phyloP scores from a whole-genome alignment of 2,113 vertebrate genomes.

The Podocnemis expansa region DNA sequence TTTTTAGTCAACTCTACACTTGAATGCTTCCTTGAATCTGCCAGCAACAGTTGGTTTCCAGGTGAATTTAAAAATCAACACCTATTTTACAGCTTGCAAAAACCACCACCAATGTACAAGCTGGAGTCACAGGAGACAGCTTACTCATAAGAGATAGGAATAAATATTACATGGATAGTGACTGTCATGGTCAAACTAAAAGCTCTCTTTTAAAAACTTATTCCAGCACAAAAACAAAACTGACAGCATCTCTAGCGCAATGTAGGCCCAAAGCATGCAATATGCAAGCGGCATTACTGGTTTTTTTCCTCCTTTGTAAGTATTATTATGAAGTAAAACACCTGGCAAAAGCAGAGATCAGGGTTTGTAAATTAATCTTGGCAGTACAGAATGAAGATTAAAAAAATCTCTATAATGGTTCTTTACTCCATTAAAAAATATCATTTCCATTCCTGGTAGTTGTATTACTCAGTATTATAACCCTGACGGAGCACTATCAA shows the following conservation, averaged over 20 bases:
- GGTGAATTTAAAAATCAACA: constrained; percentile 14
- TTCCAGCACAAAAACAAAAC: not conserved
- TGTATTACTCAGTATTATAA: not conserved
- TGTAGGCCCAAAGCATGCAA: not conserved
- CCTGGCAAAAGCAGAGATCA: not conserved
- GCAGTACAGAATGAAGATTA: not conserved
- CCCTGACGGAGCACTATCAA: not conserved
- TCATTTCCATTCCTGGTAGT: not conserved
- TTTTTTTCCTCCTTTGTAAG: not conserved
- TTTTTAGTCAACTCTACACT: constrained; percentile 37
- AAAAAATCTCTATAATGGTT: not conserved
- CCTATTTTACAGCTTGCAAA: constrained; percentile 19
- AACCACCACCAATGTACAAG: no score
- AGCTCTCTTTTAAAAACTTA: not conserved
- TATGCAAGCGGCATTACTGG: not conserved
- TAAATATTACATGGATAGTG: no score
- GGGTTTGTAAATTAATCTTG: not conserved
- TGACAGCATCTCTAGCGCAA: not conserved
- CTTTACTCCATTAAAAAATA: not conserved
- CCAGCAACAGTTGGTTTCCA: constrained; percentile 30
- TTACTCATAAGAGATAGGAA: not conserved
- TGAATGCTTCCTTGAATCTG: not conserved
- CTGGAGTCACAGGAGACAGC: not conserved
- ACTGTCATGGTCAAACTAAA: constrained; percentile 24
- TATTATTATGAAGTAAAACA: not conserved